A percentile compares a stretch with the other conserved stretches of the same genome.
Evolutionary conservation across 2,888 invertebrate genomes (phyloP).

Genomic region (Drosophila kokeensis): DNA sequence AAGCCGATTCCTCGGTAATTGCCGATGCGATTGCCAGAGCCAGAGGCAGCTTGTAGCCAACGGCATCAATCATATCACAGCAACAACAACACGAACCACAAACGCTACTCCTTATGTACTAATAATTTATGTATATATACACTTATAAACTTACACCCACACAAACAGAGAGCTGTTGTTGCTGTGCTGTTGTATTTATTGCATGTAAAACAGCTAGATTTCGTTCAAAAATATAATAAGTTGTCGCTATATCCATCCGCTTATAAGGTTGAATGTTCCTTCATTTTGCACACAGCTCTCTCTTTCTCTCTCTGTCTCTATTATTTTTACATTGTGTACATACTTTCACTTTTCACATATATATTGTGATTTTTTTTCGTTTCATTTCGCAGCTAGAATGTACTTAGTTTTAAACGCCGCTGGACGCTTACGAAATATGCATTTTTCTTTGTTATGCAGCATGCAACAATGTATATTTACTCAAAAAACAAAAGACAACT

Average conservation of each 20-base stretch:
- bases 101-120: background rate
- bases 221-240: background rate
- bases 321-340: conserved; percentile 34
- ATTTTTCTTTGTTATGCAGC: conserved; percentile 38
- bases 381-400: conserved; percentile 11
- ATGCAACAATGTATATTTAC: conserved; percentile 29
- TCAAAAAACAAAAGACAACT: background rate
- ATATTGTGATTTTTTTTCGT: conserved; percentile 10
- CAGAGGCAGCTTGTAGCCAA: background rate
- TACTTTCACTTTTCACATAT: conserved; percentile 13
- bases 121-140: background rate
- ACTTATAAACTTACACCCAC: background rate
- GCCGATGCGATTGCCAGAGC: background rate
- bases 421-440: conserved; percentile 22
- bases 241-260: conserved; percentile 2
- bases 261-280: conserved; percentile 22
- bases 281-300: conserved; percentile 1
- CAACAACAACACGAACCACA: conserved; percentile 17
- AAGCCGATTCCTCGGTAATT: conserved; percentile 40
- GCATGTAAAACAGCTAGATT: conserved; percentile 17
- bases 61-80: conserved; percentile 14
- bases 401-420: conserved; percentile 30
- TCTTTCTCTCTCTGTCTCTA: background rate
- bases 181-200: conserved; percentile 7
- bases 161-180: conserved; percentile 7